Conservation (phyloP, 2,113 vertebrate genomes). For the Oreotrochilus melanogaster region DNA sequence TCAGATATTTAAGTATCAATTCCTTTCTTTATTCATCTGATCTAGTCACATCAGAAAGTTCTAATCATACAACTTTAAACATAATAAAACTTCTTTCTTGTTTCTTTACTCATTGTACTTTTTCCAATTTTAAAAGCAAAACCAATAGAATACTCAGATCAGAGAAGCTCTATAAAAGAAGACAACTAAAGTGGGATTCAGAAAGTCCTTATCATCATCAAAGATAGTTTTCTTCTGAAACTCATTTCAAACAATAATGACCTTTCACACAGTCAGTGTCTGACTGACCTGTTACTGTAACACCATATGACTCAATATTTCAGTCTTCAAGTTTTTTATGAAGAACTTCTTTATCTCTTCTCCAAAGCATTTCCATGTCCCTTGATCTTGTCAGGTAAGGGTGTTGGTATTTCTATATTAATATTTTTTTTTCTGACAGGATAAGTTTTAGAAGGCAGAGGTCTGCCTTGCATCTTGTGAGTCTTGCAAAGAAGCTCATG, state of each 20-base stretch:
- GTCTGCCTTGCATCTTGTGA: background rate
- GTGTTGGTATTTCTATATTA: background rate
- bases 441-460: background rate
- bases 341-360: background rate
- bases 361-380: background rate
- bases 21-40: background rate
- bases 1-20: background rate
- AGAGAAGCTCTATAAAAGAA: background rate
- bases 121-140: background rate
- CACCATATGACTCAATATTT: background rate
- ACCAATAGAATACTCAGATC: background rate
- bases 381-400: background rate
- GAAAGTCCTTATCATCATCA: background rate
- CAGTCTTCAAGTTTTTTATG: background rate
- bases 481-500: rapidly evolving
- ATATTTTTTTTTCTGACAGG: background rate
- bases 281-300: background rate
- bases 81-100: background rate
- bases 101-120: background rate
- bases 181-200: background rate
- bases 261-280: background rate
- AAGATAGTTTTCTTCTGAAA: conserved; percentile 12
- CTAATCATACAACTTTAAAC: background rate
- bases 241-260: background rate
- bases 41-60: background rate